A percentile compares a stretch with the other conserved stretches of the same genome.
phyloP scores from a whole-genome alignment of 2,797 vertebrate genomes.

The Sebastes kiyomatsui region DNA sequence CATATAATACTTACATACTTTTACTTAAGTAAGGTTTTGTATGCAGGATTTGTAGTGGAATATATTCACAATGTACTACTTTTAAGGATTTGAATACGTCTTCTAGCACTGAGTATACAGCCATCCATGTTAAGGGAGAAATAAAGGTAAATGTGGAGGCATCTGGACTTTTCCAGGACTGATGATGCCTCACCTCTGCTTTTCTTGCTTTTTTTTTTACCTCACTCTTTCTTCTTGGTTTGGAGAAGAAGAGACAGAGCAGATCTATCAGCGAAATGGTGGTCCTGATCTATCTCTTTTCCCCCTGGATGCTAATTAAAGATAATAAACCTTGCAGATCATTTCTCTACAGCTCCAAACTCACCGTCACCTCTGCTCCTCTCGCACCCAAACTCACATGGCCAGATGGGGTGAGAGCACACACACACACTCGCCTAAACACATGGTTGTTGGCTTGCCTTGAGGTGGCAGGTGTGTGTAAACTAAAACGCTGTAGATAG shows the following conservation, averaged over 20 bases:
- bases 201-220: constrained; percentile 5
- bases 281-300: constrained; percentile 70
- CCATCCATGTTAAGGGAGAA: not conserved
- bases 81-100: not conserved
- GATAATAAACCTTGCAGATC: constrained; percentile 78
- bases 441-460: constrained; percentile 19
- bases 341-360: constrained; percentile 78
- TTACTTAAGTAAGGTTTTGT: not conserved
- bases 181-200: constrained; percentile 8
- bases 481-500: constrained; percentile 13
- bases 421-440: not conserved
- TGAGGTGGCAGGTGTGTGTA: constrained; percentile 65
- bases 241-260: constrained; percentile 26
- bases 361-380: constrained; percentile 70
- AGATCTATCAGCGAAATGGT: constrained; percentile 69
- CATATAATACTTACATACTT: not conserved
- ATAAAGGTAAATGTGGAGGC: constrained; percentile 9
- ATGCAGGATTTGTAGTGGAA: not conserved
- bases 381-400: constrained; percentile 60
- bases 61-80: not conserved
- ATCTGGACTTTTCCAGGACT: constrained; percentile 21
- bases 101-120: not conserved
- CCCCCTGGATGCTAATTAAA: constrained; percentile 77
- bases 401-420: constrained; percentile 39
- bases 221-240: constrained; percentile 24